A percentile compares a stretch with the other conserved stretches of the same genome.
These are phyloP conservation scores for Urocynchramus pylzowi DNA, from an alignment of 2,113 vertebrate species.

Conservation along the genomic window DNA sequence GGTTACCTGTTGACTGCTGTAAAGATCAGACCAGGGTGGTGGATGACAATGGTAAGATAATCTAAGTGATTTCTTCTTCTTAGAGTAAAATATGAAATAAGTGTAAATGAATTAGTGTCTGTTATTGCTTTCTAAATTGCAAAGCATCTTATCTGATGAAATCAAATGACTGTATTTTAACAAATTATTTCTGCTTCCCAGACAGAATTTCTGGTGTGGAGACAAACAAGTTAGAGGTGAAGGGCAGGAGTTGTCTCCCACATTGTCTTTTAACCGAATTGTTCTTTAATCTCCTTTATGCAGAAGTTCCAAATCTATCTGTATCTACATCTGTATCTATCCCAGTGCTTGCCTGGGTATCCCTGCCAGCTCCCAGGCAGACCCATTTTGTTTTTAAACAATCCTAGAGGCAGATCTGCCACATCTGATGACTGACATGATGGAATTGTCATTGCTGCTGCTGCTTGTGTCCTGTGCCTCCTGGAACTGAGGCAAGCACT, in stretches of 20 bases:
- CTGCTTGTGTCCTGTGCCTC: background rate
- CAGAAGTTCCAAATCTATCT: background rate
- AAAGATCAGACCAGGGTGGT: slow-evolving; percentile 98
- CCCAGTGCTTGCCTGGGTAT: background rate
- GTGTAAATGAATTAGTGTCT: background rate
- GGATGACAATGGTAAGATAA: slow-evolving; percentile 90
- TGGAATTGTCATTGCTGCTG: background rate
- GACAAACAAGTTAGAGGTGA: background rate
- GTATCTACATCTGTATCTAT: background rate
- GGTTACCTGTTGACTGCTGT: slow-evolving; percentile 92
- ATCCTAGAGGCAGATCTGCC: background rate
- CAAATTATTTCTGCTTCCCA: background rate
- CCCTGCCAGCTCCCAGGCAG: background rate
- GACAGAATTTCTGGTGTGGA: background rate
- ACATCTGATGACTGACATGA: accelerated
- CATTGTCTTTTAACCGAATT: background rate
- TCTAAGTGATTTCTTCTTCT: background rate
- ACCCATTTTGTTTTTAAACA: background rate
- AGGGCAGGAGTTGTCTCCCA: background rate
- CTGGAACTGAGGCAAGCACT: background rate
- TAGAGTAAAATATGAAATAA: background rate
- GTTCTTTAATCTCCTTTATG: background rate
- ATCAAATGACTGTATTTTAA: background rate
- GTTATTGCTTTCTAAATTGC: background rate
- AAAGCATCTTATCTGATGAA: background rate